Evolutionary conservation across 92 coral and sea anemone genomes (phyloP), one percentile per base, ranked within the genome.

Genomic region (Actinostola sp.): DNA sequence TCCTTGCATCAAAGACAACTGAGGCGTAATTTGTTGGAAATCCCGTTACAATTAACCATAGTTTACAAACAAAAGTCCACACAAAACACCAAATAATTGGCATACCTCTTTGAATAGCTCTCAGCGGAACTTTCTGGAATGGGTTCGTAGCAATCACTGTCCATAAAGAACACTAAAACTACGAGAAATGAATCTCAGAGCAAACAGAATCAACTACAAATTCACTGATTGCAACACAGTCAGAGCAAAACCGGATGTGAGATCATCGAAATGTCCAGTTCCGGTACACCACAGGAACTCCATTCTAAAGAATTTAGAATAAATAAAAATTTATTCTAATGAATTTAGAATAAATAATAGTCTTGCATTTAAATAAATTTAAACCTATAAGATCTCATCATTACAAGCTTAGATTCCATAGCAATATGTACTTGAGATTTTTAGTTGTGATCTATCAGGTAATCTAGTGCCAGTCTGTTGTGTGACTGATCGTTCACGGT

Each of bases 391-490:
- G n/a, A n/a, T n/a, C n/a, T n/a, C n/a, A n/a, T n/a, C n/a, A n/a
- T n/a, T n/a, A n/a, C n/a, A n/a, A n/a, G n/a, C n/a, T n/a, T n/a
- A n/a, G n/a, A n/a, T n/a, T n/a, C n/a, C n/a, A n/a, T n/a, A n/a
- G n/a, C n/a, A n/a, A n/a, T n/a, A n/a, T n/a, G n/a, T n/a, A n/a
- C n/a, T n/a, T n/a, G n/a, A n/a, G 14, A 39, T 39, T 7, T 39
- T 39, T 39, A 7, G 7, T 39, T 39, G 45, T 7, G 45, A 7
- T 39, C 45, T 7, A 7, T 39, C 45, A 14, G 45, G 45, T n/a
- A n/a, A n/a, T n/a, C 82, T 79, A 71, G 84, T 50, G 15, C 84
- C 84, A 79, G 84, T 50, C 62, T 71, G 19, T 15, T 66, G 25
- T 0, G 25, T 67, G 6, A 30, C 28, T 24, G 28, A 5, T 2